Evolutionary conservation across 1,140 invertebrate species (phyloP).

Genomic region (Drosophila kanapiae): DNA sequence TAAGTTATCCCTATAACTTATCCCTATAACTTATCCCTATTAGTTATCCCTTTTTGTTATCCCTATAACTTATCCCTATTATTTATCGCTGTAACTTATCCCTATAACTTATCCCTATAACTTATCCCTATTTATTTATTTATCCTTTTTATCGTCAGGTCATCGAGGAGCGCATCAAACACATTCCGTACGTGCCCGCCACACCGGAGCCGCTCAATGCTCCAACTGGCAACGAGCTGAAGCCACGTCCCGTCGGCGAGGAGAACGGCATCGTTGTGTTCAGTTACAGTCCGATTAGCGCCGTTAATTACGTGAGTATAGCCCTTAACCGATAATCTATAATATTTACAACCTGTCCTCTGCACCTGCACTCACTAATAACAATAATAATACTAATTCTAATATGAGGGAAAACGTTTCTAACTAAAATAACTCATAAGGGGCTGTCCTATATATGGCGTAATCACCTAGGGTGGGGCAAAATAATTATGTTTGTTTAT

Average conservation of each 20-base stretch:
- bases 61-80: too few species aligned
- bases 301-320: slow-evolving; percentile 94
- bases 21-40: too few species aligned
- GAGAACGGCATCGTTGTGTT: slow-evolving; percentile 94
- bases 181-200: slow-evolving; percentile 90
- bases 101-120: too few species aligned
- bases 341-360: background rate
- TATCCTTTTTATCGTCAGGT: slow-evolving; percentile 87
- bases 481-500: too few species aligned
- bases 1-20: too few species aligned
- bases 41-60: too few species aligned
- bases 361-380: slow-evolving; percentile 30
- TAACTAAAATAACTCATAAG: background rate
- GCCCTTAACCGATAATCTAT: too few species aligned
- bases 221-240: slow-evolving; percentile 91
- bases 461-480: too few species aligned
- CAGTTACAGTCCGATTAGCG: slow-evolving; percentile 93
- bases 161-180: slow-evolving; percentile 91
- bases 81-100: too few species aligned
- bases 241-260: slow-evolving; percentile 93
- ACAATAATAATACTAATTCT: background rate
- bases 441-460: too few species aligned
- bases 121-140: background rate
- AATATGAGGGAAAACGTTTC: background rate
- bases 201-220: slow-evolving; percentile 93